Evolutionary conservation across 2,797 vertebrate genomes (phyloP).

Genomic region (Neoniphon sammara): DNA sequence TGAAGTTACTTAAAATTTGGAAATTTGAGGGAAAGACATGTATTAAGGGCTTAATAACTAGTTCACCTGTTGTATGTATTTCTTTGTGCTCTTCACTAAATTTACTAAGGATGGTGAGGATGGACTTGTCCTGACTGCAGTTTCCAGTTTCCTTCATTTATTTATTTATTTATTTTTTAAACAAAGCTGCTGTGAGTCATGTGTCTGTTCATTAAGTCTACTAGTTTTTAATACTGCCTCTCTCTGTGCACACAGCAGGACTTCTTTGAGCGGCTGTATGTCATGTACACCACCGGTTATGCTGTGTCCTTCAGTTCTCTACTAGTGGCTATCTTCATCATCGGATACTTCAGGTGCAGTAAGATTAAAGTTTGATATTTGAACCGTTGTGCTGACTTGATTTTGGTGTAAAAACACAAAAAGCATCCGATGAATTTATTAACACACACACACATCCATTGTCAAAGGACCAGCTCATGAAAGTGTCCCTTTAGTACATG

Average conservation of each 20-base stretch:
- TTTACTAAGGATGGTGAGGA: background rate
- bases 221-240: background rate
- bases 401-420: background rate
- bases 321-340: conserved; percentile 88
- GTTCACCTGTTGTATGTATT: background rate
- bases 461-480: background rate
- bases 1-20: too few species aligned
- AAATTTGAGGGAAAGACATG: too few species aligned
- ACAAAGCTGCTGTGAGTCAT: background rate
- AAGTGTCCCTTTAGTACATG: background rate
- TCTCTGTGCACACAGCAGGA: conserved; percentile 80
- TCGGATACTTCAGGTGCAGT: conserved; percentile 89
- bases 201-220: too few species aligned
- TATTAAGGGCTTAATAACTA: background rate
- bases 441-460: too few species aligned
- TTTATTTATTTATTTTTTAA: background rate
- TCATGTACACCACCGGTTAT: conserved; percentile 91
- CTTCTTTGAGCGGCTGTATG: conserved; percentile 89
- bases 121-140: background rate
- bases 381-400: background rate
- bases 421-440: background rate
- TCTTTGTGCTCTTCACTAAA: background rate
- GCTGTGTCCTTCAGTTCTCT: conserved; percentile 90
- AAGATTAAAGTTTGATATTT: conserved; percentile 21
- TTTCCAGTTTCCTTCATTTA: too few species aligned